Conservation (phyloP, 2,113 vertebrate genomes). For the Clarias batrachus region DNA sequence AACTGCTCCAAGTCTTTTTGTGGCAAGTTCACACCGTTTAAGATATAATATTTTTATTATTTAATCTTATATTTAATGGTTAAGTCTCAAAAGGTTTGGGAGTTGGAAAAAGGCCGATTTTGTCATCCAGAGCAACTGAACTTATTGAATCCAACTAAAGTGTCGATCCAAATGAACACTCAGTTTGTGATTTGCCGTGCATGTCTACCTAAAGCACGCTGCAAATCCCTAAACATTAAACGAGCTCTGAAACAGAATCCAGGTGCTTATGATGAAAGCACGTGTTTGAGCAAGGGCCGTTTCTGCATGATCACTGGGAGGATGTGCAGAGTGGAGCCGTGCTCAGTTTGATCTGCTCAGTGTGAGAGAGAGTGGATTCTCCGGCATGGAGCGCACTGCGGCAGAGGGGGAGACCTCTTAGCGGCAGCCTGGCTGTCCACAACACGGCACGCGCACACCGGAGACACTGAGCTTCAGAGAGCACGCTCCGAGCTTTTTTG, state of each 20-base stretch:
- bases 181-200: neutral
- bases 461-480: constrained; percentile 43
- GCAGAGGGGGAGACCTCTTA: constrained; percentile 44
- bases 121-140: too few species aligned
- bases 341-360: constrained; percentile 50
- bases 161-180: too few species aligned
- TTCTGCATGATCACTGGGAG: constrained; percentile 30
- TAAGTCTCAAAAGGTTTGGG: too few species aligned
- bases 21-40: too few species aligned
- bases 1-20: too few species aligned
- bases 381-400: constrained; percentile 20
- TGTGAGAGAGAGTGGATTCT: neutral
- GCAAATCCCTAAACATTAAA: neutral
- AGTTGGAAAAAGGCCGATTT: too few species aligned
- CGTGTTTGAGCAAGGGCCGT: constrained; percentile 34
- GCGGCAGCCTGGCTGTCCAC: constrained; percentile 53
- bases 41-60: too few species aligned
- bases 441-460: constrained; percentile 16
- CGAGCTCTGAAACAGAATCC: too few species aligned
- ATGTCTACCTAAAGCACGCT: too few species aligned
- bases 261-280: neutral
- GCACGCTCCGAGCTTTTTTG: constrained; percentile 53
- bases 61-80: too few species aligned
- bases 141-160: too few species aligned
- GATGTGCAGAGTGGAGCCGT: constrained; percentile 28